Conservation (phyloP, 2,888 invertebrate species). For the Automeris io region DNA sequence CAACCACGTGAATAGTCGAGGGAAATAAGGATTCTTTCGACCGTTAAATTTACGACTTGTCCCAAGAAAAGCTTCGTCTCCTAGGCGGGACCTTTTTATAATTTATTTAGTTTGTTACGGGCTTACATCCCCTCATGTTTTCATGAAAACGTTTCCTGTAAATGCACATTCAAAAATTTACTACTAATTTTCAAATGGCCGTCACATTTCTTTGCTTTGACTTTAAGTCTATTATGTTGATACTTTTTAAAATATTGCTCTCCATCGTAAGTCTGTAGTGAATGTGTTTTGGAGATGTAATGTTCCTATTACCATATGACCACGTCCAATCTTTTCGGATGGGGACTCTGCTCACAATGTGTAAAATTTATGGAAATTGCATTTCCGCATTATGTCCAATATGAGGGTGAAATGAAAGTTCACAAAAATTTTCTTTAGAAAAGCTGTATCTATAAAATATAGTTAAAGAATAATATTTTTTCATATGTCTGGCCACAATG, state of each 20-base stretch:
- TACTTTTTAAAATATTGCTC: slow-evolving; percentile 5
- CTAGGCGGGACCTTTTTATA: slow-evolving; percentile 64
- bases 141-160: slow-evolving; percentile 41
- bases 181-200: slow-evolving; percentile 16
- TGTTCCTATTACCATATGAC: slow-evolving; percentile 41
- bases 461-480: not conserved
- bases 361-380: slow-evolving; percentile 78
- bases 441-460: slow-evolving; percentile 3
- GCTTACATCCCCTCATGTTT: slow-evolving; percentile 31
- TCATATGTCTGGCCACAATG: no score
- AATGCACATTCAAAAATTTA: slow-evolving; percentile 35
- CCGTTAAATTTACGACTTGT: slow-evolving; percentile 76
- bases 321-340: slow-evolving; percentile 68
- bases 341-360: slow-evolving; percentile 63
- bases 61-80: slow-evolving; percentile 64
- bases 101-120: slow-evolving; percentile 71
- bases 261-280: slow-evolving; percentile 25
- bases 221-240: slow-evolving; percentile 8
- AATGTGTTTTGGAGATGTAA: slow-evolving; percentile 21
- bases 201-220: slow-evolving; percentile 12
- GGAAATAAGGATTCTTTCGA: slow-evolving; percentile 69
- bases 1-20: slow-evolving; percentile 60
- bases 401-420: slow-evolving; percentile 44
- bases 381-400: slow-evolving; percentile 64
- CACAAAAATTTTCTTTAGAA: slow-evolving; percentile 23